A percentile compares a stretch with the other conserved stretches of the same genome.
Evolutionary conservation across 2,888 invertebrate genomes (phyloP).

Genomic region (Steinernema hermaphroditum): DNA sequence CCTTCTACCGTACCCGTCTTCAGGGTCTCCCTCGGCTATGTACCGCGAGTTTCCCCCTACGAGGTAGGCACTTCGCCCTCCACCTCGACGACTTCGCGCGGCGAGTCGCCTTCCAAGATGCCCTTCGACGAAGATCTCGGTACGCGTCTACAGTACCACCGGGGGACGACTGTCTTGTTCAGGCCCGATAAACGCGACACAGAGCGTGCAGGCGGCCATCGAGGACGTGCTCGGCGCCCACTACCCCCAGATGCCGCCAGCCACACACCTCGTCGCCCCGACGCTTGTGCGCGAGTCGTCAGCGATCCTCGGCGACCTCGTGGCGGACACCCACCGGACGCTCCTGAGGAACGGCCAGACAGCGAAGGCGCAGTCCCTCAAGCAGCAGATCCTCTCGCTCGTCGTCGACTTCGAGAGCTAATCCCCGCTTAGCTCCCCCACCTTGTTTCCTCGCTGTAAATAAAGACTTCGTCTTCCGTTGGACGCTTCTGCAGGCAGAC

Average conservation of each 20-base stretch:
- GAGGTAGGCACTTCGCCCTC: slow-evolving; percentile 19
- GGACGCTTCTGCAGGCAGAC: not conserved
- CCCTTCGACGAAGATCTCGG: slow-evolving; percentile 15
- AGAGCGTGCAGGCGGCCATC: slow-evolving; percentile 23
- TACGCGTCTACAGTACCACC: not conserved
- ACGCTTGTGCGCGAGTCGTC: not conserved
- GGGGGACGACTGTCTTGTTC: not conserved
- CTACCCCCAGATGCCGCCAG: slow-evolving; percentile 10
- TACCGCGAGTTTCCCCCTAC: slow-evolving; percentile 2
- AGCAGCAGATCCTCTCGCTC: slow-evolving; percentile 2
- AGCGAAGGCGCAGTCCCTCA: slow-evolving; percentile 7
- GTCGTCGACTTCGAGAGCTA: slow-evolving; percentile 5
- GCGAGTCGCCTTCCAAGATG: not conserved
- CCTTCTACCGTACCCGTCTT: not conserved
- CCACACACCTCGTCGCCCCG: not conserved
- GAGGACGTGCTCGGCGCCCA: slow-evolving; percentile 4
- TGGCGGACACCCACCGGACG: slow-evolving; percentile 1
- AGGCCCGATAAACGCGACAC: slow-evolving; percentile 6
- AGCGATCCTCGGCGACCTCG: slow-evolving; percentile 9
- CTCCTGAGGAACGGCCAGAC: slow-evolving; percentile 3
- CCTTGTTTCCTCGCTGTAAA: not conserved
- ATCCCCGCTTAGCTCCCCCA: not conserved
- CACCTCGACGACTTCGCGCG: not conserved
- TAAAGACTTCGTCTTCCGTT: not conserved
- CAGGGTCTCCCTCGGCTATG: slow-evolving; percentile 8